These are phyloP conservation scores for Seriola aureovittata DNA, from an alignment of 2,113 vertebrate species.

Conservation along the genomic window DNA sequence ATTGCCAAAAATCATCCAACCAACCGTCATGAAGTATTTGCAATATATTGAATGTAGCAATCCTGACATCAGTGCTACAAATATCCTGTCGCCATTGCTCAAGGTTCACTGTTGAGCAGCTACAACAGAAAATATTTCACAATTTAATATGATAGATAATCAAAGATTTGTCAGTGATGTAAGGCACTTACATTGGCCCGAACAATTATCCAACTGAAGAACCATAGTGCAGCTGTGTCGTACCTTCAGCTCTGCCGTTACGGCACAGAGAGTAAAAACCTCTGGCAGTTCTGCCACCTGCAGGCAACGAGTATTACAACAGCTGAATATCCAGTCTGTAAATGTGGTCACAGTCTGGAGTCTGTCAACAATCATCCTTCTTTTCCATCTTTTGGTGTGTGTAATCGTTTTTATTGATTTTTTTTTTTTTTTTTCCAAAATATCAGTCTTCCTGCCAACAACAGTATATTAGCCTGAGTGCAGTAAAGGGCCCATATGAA, in stretches of 20 bases:
- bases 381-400: neutral
- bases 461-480: neutral
- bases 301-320: neutral
- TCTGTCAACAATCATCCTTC: neutral
- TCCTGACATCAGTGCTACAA: too few relatives aligned
- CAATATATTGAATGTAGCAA: too few relatives aligned
- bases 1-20: too few relatives aligned
- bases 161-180: neutral
- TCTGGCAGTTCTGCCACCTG: neutral
- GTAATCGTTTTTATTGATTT: neutral
- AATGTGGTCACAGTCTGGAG: neutral
- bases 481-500: conserved; percentile 15
- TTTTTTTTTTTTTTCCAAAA: neutral
- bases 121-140: neutral
- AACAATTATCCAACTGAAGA: neutral
- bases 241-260: neutral
- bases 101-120: too few relatives aligned
- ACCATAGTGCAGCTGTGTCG: neutral
- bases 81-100: too few relatives aligned
- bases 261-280: neutral
- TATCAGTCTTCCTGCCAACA: conserved; percentile 6
- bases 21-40: too few relatives aligned
- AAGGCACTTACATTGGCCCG: too few relatives aligned
- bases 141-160: neutral
- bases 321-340: neutral